These are phyloP conservation scores for Cantharis nigra DNA, from an alignment of 2,888 invertebrate species.

Conservation along the genomic window DNA sequence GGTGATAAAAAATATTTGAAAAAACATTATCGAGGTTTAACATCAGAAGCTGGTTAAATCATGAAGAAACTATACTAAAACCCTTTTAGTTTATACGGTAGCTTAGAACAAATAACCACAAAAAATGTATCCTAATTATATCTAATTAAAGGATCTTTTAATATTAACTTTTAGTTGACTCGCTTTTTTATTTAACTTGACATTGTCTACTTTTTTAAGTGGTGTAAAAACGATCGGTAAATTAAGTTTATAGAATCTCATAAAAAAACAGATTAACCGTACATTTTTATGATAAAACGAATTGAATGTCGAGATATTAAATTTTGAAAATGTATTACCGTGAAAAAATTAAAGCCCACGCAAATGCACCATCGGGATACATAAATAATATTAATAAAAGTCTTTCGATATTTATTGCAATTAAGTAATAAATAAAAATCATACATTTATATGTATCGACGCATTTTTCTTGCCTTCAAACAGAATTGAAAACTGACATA, in stretches of 20 bases:
- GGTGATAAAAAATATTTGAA: not conserved
- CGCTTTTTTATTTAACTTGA: not conserved
- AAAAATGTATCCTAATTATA: not conserved
- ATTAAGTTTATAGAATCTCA: not conserved
- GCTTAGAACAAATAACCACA: not conserved
- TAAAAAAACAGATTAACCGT: conserved; percentile 1
- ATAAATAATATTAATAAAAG: conserved; percentile 4
- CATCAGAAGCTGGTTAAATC: not conserved
- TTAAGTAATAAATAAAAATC: not conserved
- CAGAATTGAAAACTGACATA: not conserved
- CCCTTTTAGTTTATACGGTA: not conserved
- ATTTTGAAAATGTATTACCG: conserved; percentile 47
- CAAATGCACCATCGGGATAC: conserved; percentile 15
- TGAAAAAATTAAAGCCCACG: conserved; percentile 42
- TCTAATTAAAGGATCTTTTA: not conserved
- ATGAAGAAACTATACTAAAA: not conserved
- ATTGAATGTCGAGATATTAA: conserved; percentile 51
- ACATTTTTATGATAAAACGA: conserved; percentile 37
- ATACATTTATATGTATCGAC: not conserved
- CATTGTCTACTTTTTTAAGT: not conserved
- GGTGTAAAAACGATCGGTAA: conserved; percentile 1
- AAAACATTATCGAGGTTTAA: not conserved
- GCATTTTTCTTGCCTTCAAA: not conserved
- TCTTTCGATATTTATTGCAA: not conserved
- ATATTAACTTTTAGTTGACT: not conserved